Conservation (phyloP, 2,888 invertebrate genomes). For the Cancer borealis region DNA sequence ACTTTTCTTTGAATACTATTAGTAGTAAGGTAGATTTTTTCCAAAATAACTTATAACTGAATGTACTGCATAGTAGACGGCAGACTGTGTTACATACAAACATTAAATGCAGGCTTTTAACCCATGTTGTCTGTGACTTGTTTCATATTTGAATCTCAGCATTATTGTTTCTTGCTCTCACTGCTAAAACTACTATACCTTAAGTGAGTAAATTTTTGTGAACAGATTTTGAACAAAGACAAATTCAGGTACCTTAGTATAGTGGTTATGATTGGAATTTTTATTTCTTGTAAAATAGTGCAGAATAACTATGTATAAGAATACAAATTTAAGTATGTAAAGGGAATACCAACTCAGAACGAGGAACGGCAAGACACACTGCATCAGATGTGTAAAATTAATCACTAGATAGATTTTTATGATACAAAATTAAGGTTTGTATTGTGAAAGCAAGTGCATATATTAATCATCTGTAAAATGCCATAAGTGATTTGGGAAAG, state of each 20-base stretch:
- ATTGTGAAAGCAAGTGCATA: background rate
- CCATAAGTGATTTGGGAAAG: background rate
- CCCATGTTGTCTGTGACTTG: background rate
- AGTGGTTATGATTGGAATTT: background rate
- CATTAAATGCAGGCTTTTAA: background rate
- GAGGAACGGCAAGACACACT: background rate
- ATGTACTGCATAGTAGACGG: background rate
- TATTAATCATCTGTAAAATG: background rate
- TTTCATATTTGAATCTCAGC: background rate
- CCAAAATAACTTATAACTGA: background rate
- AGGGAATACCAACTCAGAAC: background rate
- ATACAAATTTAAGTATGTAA: background rate
- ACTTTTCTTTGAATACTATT: conserved; percentile 2
- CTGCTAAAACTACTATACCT: background rate
- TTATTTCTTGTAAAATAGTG: background rate
- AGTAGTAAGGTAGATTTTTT: conserved; percentile 22
- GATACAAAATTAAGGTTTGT: background rate
- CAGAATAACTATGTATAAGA: background rate
- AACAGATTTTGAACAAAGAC: background rate
- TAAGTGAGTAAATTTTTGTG: background rate
- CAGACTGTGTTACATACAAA: background rate
- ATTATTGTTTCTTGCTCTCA: background rate
- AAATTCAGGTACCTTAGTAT: conserved; percentile 9
- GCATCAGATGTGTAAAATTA: background rate
- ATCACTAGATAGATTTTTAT: background rate